phyloP scores from a whole-genome alignment of 2,888 invertebrate species.

The Drosophila neonasuta region DNA sequence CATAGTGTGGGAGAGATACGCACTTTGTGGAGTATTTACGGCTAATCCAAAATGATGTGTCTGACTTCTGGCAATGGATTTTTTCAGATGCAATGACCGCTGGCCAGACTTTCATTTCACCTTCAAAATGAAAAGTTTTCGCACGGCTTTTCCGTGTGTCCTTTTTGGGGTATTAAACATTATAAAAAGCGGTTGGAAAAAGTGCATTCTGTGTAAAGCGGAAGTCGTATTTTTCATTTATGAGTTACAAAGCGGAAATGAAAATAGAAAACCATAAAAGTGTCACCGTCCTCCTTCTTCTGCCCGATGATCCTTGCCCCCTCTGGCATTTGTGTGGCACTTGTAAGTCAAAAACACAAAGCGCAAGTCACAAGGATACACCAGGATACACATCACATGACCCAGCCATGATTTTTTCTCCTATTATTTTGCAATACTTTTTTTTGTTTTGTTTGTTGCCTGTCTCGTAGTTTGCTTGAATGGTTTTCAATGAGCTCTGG shows the following conservation, averaged over 20 bases:
- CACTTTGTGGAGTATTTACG: conserved; percentile 58
- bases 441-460: conserved; percentile 1
- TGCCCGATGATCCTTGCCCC: neutral
- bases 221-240: conserved; percentile 71
- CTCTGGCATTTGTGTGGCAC: conserved; percentile 35
- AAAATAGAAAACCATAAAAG: conserved; percentile 73
- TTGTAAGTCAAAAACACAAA: conserved; percentile 36
- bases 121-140: conserved; percentile 56
- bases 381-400: conserved; percentile 19
- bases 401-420: conserved; percentile 21
- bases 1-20: conserved; percentile 13
- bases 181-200: neutral
- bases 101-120: conserved; percentile 63
- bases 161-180: conserved; percentile 19
- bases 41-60: conserved; percentile 74
- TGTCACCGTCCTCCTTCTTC: conserved; percentile 22
- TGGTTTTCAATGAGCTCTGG: conserved; percentile 52
- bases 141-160: conserved; percentile 32
- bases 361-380: conserved; percentile 34
- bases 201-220: conserved; percentile 29
- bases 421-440: conserved; percentile 14
- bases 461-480: conserved; percentile 46
- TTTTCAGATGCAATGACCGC: conserved; percentile 60
- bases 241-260: conserved; percentile 72
- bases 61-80: conserved; percentile 55